Percentiles rank a stretch among this genome's conserved stretches.
phyloP scores from a whole-genome alignment of 2,888 invertebrate genomes.

The Heliconius ismenius region DNA sequence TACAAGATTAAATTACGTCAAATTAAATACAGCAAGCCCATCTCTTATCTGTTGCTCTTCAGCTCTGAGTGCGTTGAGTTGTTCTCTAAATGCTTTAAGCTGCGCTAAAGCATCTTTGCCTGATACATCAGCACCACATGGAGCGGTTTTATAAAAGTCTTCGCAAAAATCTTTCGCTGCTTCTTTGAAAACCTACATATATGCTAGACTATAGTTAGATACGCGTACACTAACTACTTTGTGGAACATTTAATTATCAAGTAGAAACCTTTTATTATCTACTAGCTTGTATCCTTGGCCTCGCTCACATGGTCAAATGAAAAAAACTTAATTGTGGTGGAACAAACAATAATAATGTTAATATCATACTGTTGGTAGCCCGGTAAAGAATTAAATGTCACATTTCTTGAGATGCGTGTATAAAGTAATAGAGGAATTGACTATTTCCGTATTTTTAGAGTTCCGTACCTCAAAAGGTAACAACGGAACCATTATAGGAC shows the following conservation, averaged over 20 bases:
- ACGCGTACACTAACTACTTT: not conserved
- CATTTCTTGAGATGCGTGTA: too few species aligned
- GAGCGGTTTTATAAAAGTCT: conserved; percentile 86
- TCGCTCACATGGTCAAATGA: too few species aligned
- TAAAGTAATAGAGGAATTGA: too few species aligned
- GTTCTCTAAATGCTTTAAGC: conserved; percentile 78
- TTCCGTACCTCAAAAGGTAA: too few species aligned
- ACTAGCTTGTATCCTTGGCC: too few species aligned
- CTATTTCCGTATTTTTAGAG: too few species aligned
- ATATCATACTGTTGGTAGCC: too few species aligned
- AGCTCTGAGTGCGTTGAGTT: conserved; percentile 81
- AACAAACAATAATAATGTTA: too few species aligned
- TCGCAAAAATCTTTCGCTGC: conserved; percentile 85
- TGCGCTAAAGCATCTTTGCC: conserved; percentile 82
- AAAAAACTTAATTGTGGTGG: too few species aligned
- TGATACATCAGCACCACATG: conserved; percentile 82
- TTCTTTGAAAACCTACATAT: conserved; percentile 83
- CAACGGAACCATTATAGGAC: too few species aligned
- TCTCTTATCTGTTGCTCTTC: conserved; percentile 85
- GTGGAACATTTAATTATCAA: not conserved
- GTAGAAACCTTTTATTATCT: not conserved
- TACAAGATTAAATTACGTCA: conserved; percentile 70
- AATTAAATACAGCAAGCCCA: conserved; percentile 89
- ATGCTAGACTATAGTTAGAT: not conserved
- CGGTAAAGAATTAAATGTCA: too few species aligned